phyloP scores from a whole-genome alignment of 2,888 invertebrate species.

The Antheraea yamamai region DNA sequence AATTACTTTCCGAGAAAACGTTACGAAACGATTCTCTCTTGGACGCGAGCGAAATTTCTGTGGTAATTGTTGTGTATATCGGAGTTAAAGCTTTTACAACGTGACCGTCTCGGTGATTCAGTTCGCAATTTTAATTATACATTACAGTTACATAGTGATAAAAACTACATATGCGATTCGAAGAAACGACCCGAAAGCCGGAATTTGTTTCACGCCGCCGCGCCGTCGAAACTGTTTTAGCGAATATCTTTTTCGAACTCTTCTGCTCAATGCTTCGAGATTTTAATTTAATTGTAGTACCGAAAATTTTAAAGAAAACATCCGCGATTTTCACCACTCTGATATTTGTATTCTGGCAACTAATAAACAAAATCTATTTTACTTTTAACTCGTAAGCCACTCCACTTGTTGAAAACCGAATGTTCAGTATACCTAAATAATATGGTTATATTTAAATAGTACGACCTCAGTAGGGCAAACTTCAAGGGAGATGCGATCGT shows the following conservation, averaged over 20 bases:
- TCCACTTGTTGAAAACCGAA: no score
- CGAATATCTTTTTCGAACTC: not conserved
- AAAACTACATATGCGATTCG: not conserved
- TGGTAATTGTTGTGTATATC: not conserved
- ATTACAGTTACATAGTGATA: not conserved
- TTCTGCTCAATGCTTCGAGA: not conserved
- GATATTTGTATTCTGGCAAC: not conserved
- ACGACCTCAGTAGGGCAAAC: no score
- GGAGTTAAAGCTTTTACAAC: not conserved
- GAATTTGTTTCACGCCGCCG: not conserved
- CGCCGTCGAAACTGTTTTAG: not conserved
- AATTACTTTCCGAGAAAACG: not conserved
- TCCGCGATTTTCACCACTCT: not conserved
- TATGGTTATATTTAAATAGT: no score
- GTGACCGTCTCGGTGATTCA: not conserved
- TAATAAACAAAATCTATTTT: not conserved
- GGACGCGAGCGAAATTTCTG: not conserved
- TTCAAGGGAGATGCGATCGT: no score
- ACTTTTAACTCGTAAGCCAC: no score
- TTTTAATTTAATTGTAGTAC: not conserved
- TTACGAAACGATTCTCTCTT: not conserved
- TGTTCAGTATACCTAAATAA: no score
- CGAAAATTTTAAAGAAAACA: not conserved
- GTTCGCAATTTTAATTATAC: constrained; percentile 5
- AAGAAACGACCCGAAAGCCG: not conserved